Conservation (phyloP, 2,888 invertebrate species). For the Erebia ligea region DNA sequence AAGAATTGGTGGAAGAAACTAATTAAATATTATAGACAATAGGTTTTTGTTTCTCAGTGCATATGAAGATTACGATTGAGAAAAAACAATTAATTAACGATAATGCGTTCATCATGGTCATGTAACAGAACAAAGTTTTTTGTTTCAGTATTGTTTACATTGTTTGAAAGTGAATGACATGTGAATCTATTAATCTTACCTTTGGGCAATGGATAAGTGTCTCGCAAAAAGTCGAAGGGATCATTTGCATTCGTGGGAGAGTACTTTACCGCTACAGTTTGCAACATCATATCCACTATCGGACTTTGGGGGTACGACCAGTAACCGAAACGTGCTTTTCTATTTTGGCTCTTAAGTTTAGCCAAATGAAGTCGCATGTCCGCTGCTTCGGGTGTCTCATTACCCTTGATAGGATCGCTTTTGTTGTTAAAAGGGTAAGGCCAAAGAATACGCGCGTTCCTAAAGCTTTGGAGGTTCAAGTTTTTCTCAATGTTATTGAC, state of each 20-base stretch:
- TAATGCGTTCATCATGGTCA: slow-evolving; percentile 30
- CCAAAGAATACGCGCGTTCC: slow-evolving; percentile 61
- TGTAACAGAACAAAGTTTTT: background rate
- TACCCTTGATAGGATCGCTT: slow-evolving; percentile 39
- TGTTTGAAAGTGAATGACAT: background rate
- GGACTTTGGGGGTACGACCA: slow-evolving; percentile 68
- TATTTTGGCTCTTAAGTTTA: slow-evolving; percentile 35
- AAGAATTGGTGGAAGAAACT: slow-evolving; percentile 9
- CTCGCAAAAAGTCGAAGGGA: slow-evolving; percentile 72
- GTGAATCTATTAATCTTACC: slow-evolving; percentile 53
- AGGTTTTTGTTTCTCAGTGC: slow-evolving; percentile 10
- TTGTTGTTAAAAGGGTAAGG: slow-evolving; percentile 57
- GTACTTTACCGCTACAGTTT: slow-evolving; percentile 59
- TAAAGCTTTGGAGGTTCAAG: slow-evolving; percentile 41
- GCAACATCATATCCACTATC: slow-evolving; percentile 69
- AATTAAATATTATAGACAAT: slow-evolving; percentile 14
- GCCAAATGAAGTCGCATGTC: slow-evolving; percentile 33
- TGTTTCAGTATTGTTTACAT: background rate
- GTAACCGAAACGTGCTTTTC: slow-evolving; percentile 52
- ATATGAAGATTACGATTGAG: slow-evolving; percentile 18
- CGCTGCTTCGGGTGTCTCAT: slow-evolving; percentile 28
- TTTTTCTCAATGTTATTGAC: slow-evolving; percentile 39
- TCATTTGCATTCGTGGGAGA: slow-evolving; percentile 60
- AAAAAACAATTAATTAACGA: slow-evolving; percentile 37
- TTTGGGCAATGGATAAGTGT: slow-evolving; percentile 71